phyloP scores from a whole-genome alignment of 1,140 invertebrate genomes.

The Eupristina koningsbergeri region DNA sequence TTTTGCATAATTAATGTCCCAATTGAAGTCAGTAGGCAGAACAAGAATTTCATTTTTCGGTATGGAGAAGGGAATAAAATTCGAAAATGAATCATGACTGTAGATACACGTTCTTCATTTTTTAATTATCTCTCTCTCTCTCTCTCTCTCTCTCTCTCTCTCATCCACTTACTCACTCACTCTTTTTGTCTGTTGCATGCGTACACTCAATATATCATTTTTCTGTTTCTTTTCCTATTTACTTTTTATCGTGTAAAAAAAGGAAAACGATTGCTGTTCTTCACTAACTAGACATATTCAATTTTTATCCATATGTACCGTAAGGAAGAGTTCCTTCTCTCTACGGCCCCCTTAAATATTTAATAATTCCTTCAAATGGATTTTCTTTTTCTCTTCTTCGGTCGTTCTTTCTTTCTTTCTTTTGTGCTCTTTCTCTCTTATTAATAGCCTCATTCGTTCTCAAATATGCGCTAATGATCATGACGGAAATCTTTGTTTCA shows the following conservation, averaged over 20 bases:
- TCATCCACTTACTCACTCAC: conserved; percentile 16
- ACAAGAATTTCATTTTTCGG: conserved; percentile 41
- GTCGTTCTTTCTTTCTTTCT: conserved; percentile 26
- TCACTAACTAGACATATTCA: conserved; percentile 40
- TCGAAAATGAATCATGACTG: conserved; percentile 39
- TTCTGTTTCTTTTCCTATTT: neutral
- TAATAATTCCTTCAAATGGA: conserved; percentile 68
- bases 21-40: conserved; percentile 48
- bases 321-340: conserved; percentile 72
- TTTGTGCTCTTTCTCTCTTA: conserved; percentile 9
- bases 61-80: conserved; percentile 52
- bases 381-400: conserved; percentile 50
- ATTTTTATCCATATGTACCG: conserved; percentile 24
- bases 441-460: conserved; percentile 2
- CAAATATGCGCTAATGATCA: conserved; percentile 29
- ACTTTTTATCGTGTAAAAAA: conserved; percentile 31
- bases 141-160: conserved; percentile 14
- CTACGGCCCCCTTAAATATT: conserved; percentile 72
- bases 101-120: conserved; percentile 44
- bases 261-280: conserved; percentile 47
- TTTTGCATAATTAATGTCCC: conserved; percentile 40
- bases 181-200: neutral
- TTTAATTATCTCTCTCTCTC: conserved; percentile 20
- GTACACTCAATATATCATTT: neutral
- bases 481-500: neutral